Percentiles rank a stretch among this genome's conserved stretches.
phyloP scores from a whole-genome alignment of 1,140 invertebrate species.

The Apis cerana region DNA sequence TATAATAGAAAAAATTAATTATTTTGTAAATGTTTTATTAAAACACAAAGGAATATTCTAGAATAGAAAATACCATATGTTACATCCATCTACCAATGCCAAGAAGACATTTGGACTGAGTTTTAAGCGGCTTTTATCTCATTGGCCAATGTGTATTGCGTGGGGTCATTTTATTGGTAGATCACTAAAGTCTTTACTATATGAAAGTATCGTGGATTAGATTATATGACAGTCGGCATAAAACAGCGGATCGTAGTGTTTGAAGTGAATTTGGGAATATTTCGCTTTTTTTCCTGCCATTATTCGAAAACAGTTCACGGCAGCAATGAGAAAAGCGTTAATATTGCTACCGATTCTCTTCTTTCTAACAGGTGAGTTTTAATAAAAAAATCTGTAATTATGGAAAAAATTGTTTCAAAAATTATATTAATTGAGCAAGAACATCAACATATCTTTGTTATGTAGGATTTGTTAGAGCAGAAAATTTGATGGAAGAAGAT shows the following conservation, averaged over 20 bases:
- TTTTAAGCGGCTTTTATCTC: slow-evolving; percentile 37
- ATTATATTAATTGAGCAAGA: background rate
- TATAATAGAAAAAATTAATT: no score
- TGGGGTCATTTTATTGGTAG: slow-evolving; percentile 72
- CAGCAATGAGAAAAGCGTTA: slow-evolving; percentile 83
- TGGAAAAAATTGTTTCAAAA: slow-evolving; percentile 7
- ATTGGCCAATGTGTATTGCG: slow-evolving; percentile 74
- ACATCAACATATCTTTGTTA: slow-evolving; percentile 38
- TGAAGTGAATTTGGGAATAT: background rate
- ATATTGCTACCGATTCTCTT: slow-evolving; percentile 79
- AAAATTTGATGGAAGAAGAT: slow-evolving; percentile 76
- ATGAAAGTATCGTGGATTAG: slow-evolving; percentile 38
- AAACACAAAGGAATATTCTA: slow-evolving; percentile 45
- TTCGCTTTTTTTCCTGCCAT: slow-evolving; percentile 56
- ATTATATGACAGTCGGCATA: slow-evolving; percentile 62
- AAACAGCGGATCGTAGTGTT: slow-evolving; percentile 49
- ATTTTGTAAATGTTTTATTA: background rate
- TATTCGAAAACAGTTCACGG: slow-evolving; percentile 43
- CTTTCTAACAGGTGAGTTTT: slow-evolving; percentile 81
- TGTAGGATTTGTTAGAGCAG: slow-evolving; percentile 72
- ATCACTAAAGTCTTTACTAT: slow-evolving; percentile 36
- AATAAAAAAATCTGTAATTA: background rate
- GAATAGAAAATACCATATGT: slow-evolving; percentile 37
- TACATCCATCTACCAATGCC: slow-evolving; percentile 58
- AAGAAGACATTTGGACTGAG: slow-evolving; percentile 66